Evolutionary conservation across 2,113 vertebrate genomes (phyloP), one percentile per base, ranked within the genome.

Genomic region (Cyprinus carpio): DNA sequence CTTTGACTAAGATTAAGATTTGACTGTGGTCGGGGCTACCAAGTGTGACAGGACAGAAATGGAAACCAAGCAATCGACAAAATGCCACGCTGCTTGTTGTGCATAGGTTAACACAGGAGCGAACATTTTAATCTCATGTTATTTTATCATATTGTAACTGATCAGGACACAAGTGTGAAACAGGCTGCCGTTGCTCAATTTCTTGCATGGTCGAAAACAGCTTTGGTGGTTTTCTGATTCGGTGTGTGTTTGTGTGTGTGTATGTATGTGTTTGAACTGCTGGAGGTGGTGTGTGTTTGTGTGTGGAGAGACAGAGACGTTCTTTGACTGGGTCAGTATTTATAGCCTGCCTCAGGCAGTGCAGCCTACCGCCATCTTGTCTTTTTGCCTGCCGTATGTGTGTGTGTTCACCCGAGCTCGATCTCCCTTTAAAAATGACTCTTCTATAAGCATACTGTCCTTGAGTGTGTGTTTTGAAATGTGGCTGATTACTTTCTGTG

Each of bases 291-390:
- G 43, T 56, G 20, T 23, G 40, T 23, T 23, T 46, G 10, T 46
- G 11, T 46, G 62, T 16, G 43, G 69, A n/a, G 79, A 75, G 58
- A 79, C 18, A 2, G 54, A 82, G 40, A 58, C 15, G 6, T 40
- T 79, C 54, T 34, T 56, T 81, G 79, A 76, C 79, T 75, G 78
- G 85, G 85, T 64, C 79, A 56, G 80, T 86, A 86, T 86, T 86
- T 86, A 82, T 86, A 86, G 80, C 72, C 58, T 86, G 80, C 71
- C 54, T 58, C 20, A 82, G 71, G 46, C 58, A 58, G 37, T 82
- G 46, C 49, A 72, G 81, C 67, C 49, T 72, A 56, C 67, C 81
- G 81, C 49, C 81, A 82, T 82, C 81, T 82, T 72, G 81, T 82
- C 29, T 82, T 82, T 46, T 72, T 72, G 65, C 49, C 81, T 20